Conservation (phyloP, 1,140 invertebrate species). For the Pemphigus obesinymphae region DNA sequence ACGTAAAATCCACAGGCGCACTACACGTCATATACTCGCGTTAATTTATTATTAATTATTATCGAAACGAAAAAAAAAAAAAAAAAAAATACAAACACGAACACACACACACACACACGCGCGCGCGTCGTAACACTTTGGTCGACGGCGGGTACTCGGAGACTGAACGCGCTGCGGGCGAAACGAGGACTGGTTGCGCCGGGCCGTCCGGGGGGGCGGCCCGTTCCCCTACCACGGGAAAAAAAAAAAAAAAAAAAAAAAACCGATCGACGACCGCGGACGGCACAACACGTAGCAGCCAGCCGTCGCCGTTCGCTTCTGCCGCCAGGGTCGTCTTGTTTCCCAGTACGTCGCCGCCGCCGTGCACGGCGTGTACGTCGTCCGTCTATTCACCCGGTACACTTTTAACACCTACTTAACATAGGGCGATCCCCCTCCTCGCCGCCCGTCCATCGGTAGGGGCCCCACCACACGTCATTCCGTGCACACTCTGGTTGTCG, state of each 20-base stretch:
- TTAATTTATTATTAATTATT: neutral
- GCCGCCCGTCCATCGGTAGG: neutral
- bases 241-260: too few relatives aligned
- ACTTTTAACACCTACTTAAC: slow-evolving; percentile 42
- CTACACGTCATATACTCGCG: neutral
- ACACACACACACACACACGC: neutral
- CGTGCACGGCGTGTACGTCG: neutral
- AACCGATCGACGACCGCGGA: too few relatives aligned
- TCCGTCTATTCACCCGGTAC: slow-evolving; percentile 14
- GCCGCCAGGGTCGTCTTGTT: slow-evolving; percentile 33
- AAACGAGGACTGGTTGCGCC: slow-evolving; percentile 34
- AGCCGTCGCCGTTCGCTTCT: neutral
- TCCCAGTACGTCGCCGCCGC: neutral
- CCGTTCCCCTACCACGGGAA: neutral
- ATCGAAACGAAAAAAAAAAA: neutral
- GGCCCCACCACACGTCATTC: neutral
- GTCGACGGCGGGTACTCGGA: slow-evolving; percentile 26
- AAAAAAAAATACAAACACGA: neutral
- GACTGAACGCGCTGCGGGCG: slow-evolving; percentile 22
- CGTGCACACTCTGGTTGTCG: neutral
- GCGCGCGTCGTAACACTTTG: neutral
- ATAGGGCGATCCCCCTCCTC: neutral
- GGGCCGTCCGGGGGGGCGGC: neutral
- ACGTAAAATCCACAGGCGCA: neutral
- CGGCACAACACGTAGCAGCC: neutral